A percentile compares a stretch with the other conserved stretches of the same genome.
phyloP scores from a whole-genome alignment of 2,888 invertebrate genomes.

The Ichneumoninae sp. region DNA sequence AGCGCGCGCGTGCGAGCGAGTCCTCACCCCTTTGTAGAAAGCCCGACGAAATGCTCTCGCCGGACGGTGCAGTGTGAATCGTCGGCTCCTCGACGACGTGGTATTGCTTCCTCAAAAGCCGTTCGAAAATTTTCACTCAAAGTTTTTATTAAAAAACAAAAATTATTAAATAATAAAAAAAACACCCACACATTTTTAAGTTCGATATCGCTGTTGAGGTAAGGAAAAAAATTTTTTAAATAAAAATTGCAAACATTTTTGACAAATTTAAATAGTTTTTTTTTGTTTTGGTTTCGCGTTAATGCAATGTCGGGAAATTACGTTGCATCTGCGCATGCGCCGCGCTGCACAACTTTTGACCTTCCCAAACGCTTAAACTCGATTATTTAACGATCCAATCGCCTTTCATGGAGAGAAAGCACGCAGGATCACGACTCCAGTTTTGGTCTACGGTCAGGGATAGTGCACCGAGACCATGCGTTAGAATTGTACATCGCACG shows the following conservation, averaged over 20 bases:
- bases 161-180: not conserved
- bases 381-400: constrained; percentile 28
- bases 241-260: no score
- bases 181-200: not conserved
- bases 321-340: not conserved
- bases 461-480: not conserved
- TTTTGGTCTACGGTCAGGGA: not conserved
- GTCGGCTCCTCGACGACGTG: constrained; percentile 56
- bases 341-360: not conserved
- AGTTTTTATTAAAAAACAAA: not conserved
- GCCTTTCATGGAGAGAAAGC: constrained; percentile 56
- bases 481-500: constrained; percentile 5
- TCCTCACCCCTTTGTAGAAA: constrained; percentile 77
- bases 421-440: constrained; percentile 9
- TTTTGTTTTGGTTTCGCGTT: not conserved
- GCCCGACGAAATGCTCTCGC: constrained; percentile 68
- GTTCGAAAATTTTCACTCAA: not conserved
- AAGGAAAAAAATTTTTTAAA: not conserved
- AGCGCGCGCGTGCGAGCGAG: constrained; percentile 53
- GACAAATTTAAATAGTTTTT: no score
- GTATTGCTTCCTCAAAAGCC: constrained; percentile 39
- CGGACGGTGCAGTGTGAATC: constrained; percentile 65
- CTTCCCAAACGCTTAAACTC: constrained; percentile 10
- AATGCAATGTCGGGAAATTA: not conserved
- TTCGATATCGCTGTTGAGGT: not conserved